Evolutionary conservation across 2,888 invertebrate species (phyloP).

Genomic region (Eumacrocentrus americanus): DNA sequence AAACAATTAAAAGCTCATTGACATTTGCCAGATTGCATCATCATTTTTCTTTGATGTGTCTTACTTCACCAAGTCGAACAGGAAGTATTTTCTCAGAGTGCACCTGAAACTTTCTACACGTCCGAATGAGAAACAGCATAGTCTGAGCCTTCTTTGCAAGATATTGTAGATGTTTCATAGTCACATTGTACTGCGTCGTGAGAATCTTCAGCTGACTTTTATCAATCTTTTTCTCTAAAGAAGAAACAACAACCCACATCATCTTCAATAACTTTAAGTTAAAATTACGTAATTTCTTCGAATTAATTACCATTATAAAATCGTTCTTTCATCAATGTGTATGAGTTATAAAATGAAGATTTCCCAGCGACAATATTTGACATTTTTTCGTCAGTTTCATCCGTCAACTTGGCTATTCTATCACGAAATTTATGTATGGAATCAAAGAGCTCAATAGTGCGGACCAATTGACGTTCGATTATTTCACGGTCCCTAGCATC

Average conservation of each 20-base stretch:
- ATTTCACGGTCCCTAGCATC: conserved; percentile 43
- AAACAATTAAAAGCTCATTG: background rate
- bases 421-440: conserved; percentile 40
- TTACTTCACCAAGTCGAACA: background rate
- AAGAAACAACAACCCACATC: background rate
- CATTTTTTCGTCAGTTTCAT: conserved; percentile 28
- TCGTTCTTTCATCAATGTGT: conserved; percentile 38
- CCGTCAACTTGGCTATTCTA: conserved; percentile 32
- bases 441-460: conserved; percentile 39
- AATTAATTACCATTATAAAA: conserved; percentile 41
- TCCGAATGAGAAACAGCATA: conserved; percentile 40
- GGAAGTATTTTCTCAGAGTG: conserved; percentile 44
- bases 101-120: conserved; percentile 51
- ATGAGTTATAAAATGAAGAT: conserved; percentile 41
- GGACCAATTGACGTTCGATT: conserved; percentile 42
- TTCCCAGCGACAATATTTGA: conserved; percentile 39
- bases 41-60: background rate
- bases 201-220: conserved; percentile 39
- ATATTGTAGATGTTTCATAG: conserved; percentile 35
- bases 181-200: conserved; percentile 41
- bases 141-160: conserved; percentile 41
- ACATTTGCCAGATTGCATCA: background rate
- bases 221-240: conserved; percentile 43
- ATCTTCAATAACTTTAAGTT: background rate
- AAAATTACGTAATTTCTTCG: too few species aligned